Base-by-base conservation (phyloP, 1,140 invertebrate species). In the Zaprionus capensis region DNA sequence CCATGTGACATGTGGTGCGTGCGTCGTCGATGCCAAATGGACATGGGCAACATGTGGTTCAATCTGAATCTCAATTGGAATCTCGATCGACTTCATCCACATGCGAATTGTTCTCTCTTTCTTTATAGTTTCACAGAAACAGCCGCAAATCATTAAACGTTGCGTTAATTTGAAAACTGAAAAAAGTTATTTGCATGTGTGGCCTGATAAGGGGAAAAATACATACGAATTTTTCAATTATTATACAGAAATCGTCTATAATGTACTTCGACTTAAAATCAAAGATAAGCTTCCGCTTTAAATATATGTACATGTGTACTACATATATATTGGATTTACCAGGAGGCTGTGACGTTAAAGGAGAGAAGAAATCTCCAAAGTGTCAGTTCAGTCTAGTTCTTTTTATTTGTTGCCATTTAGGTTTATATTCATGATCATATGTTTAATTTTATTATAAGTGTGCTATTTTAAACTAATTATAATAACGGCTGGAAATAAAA, bases 41-140 rank as follows among this genome's bases (percentile, higher is more conserved):
- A 36, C 66, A 75, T 63, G 67, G 51, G 31, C 72, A 71, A 64
- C 67, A 75, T 63, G 53, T 75, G 72, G 51, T 67, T 63, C 66
- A 70, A 75, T 70, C 49, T 57, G 31, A 38, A 46, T 51, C 41
- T 28, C 6, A 58, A 41, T 56, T 56, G 22, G 53, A 56, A 56
- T 26, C 53, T 56, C 53, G 24, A 15, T 31, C n/a, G 24, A 14
- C 12, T 5, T 24, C 53, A 26, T 15, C 4, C 12, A 3, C 14
- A 56, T 57, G 26, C 41, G 55, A 49, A 31, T 34, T 15, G 36
- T 46, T 14, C 61, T 55, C 36, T 20, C n/a, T 67, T 70, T 20
- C n/a, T 73, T 70, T 70, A 46, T 56, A 34, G 46, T n/a, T 73
- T 73, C 65, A 56, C 53, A 61, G 57, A 73, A 73, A 55, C 56